Percentiles rank a stretch among this genome's conserved stretches.
Evolutionary conservation across 1,140 invertebrate genomes (phyloP).

Genomic region (Neotoxoptera formosana): DNA sequence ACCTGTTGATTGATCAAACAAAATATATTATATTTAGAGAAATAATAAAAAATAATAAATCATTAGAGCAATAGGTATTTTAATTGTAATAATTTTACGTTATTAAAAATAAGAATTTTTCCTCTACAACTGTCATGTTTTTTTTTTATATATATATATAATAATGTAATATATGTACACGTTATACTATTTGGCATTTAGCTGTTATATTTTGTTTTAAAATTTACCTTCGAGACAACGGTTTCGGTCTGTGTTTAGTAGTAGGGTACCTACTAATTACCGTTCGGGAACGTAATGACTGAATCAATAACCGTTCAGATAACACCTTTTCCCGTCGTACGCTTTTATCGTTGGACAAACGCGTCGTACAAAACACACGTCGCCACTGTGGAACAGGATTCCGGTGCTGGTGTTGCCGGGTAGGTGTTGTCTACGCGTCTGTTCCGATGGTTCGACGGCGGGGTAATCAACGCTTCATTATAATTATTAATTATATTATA

Average conservation of each 20-base stretch:
- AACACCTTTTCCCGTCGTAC: neutral
- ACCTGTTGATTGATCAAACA: neutral
- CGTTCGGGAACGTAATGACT: neutral
- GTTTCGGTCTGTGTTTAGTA: neutral
- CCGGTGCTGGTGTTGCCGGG: neutral
- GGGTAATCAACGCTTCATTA: neutral
- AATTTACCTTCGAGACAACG: neutral
- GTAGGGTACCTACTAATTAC: neutral
- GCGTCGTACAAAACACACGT: neutral
- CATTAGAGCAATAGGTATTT: neutral
- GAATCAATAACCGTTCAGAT: neutral
- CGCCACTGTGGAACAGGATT: neutral
- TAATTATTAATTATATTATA: neutral
- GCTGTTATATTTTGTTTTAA: conserved; percentile 19
- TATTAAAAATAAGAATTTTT: conserved; percentile 1
- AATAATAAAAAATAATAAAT: neutral
- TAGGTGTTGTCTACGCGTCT: neutral
- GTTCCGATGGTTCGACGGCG: neutral
- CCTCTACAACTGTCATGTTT: neutral
- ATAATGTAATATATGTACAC: neutral
- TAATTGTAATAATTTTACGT: neutral
- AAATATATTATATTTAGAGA: neutral
- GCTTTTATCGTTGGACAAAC: neutral
- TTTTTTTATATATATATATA: neutral
- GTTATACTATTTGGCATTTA: neutral